Evolutionary conservation across 2,797 vertebrate genomes (phyloP).

Genomic region (Melanitta fusca): DNA sequence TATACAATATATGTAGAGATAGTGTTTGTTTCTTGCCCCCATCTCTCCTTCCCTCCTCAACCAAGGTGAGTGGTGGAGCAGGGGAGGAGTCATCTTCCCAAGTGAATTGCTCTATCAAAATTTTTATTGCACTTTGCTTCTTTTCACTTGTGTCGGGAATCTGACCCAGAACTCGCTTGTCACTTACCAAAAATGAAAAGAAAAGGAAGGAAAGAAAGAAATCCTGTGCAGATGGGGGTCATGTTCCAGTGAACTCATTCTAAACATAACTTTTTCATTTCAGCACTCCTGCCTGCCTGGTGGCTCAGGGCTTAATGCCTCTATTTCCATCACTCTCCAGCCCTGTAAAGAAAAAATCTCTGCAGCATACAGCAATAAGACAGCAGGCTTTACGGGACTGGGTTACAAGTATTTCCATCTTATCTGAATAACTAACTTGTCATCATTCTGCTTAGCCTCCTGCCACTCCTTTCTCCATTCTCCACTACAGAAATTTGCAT

Average conservation of each 20-base stretch:
- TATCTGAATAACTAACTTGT: not conserved
- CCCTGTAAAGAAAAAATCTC: not conserved
- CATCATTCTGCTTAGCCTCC: not conserved
- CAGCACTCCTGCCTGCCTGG: not conserved
- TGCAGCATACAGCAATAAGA: not conserved
- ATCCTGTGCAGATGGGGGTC: not conserved
- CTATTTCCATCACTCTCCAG: not conserved
- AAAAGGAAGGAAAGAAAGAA: conserved; percentile 6
- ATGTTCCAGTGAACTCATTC: conserved; percentile 35
- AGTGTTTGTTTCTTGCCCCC: not conserved
- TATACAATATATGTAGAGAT: not conserved
- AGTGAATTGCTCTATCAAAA: not conserved
- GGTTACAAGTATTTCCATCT: not conserved
- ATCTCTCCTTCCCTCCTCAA: not conserved
- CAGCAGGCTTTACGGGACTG: not conserved
- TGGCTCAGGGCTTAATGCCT: not conserved
- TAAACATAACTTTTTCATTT: conserved; percentile 39
- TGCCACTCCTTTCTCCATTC: not conserved
- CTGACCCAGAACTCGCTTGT: not conserved
- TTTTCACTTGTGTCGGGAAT: not conserved
- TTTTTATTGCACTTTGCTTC: not conserved
- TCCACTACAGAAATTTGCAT: not conserved
- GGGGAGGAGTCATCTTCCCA: not conserved
- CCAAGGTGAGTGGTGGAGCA: not conserved
- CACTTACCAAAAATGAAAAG: not conserved